phyloP scores from a whole-genome alignment of 2,888 invertebrate genomes.

The Drosophila stalkeri region DNA sequence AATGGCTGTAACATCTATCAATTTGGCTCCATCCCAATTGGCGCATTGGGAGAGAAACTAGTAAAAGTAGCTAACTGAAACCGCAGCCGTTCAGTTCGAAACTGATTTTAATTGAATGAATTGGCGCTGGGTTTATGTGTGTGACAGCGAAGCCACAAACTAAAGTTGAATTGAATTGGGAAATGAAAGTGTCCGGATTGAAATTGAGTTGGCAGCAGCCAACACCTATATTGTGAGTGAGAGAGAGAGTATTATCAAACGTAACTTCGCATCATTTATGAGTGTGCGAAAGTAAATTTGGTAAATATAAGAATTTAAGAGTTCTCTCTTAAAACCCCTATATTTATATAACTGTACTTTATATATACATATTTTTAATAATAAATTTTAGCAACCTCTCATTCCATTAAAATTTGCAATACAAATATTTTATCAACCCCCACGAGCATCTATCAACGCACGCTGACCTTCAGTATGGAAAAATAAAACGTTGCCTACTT shows the following conservation, averaged over 20 bases:
- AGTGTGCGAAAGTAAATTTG: not conserved
- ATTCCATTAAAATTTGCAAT: too few species aligned
- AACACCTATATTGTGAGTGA: not conserved
- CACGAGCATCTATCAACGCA: not conserved
- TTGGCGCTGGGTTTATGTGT: slow-evolving; percentile 9
- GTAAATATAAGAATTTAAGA: not conserved
- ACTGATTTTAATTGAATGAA: slow-evolving; percentile 17
- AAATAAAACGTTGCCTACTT: slow-evolving; percentile 38
- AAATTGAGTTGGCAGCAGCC: not conserved
- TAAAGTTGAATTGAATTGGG: slow-evolving; percentile 7
- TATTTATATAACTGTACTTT: not conserved
- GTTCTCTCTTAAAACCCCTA: too few species aligned
- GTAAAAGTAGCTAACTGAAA: slow-evolving; percentile 7
- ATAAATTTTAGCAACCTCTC: not conserved
- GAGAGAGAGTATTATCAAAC: not conserved
- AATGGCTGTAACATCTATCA: slow-evolving; percentile 17
- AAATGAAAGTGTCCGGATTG: not conserved
- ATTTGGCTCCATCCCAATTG: slow-evolving; percentile 20
- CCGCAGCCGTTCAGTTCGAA: not conserved
- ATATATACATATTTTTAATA: not conserved
- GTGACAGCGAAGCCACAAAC: not conserved
- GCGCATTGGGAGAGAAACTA: slow-evolving; percentile 4
- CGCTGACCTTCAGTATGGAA: not conserved
- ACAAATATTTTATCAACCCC: not conserved
- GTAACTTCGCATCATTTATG: not conserved